Evolutionary conservation across 2,797 vertebrate species (phyloP).

Genomic region (Myotis findleyi): DNA sequence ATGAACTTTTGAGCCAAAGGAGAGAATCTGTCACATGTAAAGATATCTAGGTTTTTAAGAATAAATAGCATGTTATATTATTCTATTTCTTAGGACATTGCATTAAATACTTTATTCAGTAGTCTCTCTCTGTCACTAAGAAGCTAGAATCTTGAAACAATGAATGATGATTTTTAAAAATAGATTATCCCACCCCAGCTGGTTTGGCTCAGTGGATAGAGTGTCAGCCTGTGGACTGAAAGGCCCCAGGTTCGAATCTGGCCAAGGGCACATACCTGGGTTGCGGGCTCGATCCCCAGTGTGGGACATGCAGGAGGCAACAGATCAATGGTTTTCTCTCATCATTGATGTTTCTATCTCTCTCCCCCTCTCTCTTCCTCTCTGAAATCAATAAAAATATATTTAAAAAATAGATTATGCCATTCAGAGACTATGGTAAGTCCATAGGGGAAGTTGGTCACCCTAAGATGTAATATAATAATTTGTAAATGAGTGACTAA

Average conservation of each 20-base stretch:
- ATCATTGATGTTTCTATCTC: no score
- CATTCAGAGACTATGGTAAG: not conserved
- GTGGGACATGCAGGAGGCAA: no score
- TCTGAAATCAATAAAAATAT: no score
- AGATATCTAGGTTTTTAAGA: not conserved
- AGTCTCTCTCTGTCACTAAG: not conserved
- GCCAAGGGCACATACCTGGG: no score
- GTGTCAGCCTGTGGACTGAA: no score
- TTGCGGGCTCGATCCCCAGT: no score
- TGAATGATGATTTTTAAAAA: not conserved
- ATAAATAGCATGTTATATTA: not conserved
- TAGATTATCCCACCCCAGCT: not conserved
- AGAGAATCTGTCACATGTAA: not conserved
- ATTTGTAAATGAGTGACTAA: not conserved
- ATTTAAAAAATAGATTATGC: not conserved
- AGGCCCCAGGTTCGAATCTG: no score
- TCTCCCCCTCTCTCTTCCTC: no score
- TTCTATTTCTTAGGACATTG: not conserved
- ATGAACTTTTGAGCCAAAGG: not conserved
- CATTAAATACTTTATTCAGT: not conserved
- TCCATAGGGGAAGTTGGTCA: not conserved
- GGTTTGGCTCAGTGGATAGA: no score
- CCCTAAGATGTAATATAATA: not conserved
- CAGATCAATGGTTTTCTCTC: no score
- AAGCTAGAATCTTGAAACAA: constrained; percentile 14